phyloP scores from a whole-genome alignment of 2,797 vertebrate genomes.

The Serranus cabrilla region DNA sequence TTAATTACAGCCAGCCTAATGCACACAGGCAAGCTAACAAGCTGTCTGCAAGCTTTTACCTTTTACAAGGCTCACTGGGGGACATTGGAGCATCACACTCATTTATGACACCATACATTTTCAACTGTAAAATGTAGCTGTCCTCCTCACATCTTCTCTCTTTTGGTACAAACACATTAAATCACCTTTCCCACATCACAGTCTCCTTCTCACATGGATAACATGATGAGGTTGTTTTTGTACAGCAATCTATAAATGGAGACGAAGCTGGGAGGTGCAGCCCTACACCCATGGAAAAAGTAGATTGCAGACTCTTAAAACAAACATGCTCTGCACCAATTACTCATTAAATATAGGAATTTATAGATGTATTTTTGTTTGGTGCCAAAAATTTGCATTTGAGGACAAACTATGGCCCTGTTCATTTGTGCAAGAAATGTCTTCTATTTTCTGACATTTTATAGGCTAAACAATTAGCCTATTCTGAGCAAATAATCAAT shows the following conservation, averaged over 20 bases:
- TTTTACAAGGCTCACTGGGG: conserved; percentile 48
- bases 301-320: not conserved
- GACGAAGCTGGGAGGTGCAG: not conserved
- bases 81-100: conserved; percentile 33
- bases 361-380: no score
- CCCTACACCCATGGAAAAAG: not conserved
- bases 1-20: conserved; percentile 76
- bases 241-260: conserved; percentile 23
- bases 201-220: conserved; percentile 1
- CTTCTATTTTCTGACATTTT: not conserved
- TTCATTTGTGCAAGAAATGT: not conserved
- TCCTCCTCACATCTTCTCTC: conserved; percentile 1
- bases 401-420: not conserved
- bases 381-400: not conserved
- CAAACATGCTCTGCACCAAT: not conserved
- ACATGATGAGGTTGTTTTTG: conserved; percentile 16
- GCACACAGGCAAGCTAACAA: conserved; percentile 68
- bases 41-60: conserved; percentile 56
- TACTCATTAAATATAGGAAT: no score
- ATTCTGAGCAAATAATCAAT: not conserved
- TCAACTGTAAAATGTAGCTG: conserved; percentile 19
- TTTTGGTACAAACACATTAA: conserved; percentile 5
- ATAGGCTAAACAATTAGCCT: not conserved
- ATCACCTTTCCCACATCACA: not conserved
- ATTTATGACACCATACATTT: conserved; percentile 42